A percentile compares a stretch with the other conserved stretches of the same genome.
These are phyloP conservation scores for Ictalurus punctatus DNA, from an alignment of 2,113 vertebrate genomes.

Conservation along the genomic window DNA sequence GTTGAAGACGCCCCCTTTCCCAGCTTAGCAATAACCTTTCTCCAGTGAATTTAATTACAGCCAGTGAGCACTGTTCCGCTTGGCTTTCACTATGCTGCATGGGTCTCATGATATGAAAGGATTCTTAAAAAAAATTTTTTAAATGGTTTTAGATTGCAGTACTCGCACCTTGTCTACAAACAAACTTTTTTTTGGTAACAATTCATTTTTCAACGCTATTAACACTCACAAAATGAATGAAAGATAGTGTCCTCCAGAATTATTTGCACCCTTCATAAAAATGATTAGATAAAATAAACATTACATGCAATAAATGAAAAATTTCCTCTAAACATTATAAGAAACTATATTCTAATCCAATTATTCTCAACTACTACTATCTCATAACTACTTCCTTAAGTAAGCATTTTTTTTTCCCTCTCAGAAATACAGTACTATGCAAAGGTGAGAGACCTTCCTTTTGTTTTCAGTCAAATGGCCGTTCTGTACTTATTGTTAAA, in stretches of 20 bases:
- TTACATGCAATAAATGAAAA: not conserved
- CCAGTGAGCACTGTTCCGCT: conserved; percentile 31
- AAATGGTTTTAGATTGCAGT: not conserved
- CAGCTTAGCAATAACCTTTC: conserved; percentile 54
- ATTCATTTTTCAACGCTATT: not conserved
- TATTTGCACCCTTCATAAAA: not conserved
- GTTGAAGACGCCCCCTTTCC: conserved; percentile 24
- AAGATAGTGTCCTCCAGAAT: not conserved
- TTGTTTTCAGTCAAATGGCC: not conserved
- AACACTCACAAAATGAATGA: not conserved
- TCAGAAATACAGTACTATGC: not conserved
- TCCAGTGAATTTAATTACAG: conserved; percentile 56
- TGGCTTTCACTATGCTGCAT: conserved; percentile 35
- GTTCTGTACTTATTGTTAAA: not conserved
- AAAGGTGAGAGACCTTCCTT: not conserved
- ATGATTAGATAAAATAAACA: not conserved
- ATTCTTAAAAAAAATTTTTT: not conserved
- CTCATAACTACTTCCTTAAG: not conserved
- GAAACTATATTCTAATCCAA: not conserved
- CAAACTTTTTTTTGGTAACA: not conserved
- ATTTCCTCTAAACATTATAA: not conserved
- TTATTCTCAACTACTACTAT: not conserved
- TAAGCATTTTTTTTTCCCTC: not conserved
- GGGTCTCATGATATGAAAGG: conserved; percentile 28
- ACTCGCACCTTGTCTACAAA: not conserved